Base-by-base conservation (phyloP, 2,797 vertebrate genomes). In the Clamator glandarius region DNA sequence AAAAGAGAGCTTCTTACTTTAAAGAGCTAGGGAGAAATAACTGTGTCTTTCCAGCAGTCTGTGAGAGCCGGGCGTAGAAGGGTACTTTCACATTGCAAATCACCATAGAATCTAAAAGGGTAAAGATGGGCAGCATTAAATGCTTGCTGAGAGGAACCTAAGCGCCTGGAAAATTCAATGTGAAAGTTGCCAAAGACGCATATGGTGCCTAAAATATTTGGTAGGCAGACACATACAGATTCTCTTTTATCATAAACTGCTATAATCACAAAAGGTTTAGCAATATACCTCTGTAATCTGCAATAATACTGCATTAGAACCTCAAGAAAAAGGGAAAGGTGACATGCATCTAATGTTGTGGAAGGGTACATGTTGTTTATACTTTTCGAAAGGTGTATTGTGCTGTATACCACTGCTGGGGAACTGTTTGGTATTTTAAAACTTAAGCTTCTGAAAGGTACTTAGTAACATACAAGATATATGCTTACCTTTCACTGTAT, bases 91-190 rank as follows among this genome's bases (percentile, higher is more conserved):
- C 51, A 48, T 91, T 7, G 3, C 84, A 95, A 73, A 92, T 94
- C 83, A 54, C 92, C 83, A 59, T 76, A 70, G 91, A 92, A 87
- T 76, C 77, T 86, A 86, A 92, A 91, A 93, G 79, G 67, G 28
- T 83, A 64, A 85, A 80, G 67, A 86, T 46, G 73, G 59, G 29
- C 33, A 55, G 76, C 81, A 88, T 94, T 81, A 91, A 93, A 93
- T 81, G 69, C 93, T 92, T 94, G 87, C 94, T 92, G 92, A 84
- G 89, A 92, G 46, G 26, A 90, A n/a, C 3, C 5, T 52, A 76
- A 84, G 52, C 55, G 81, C 66, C 48, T 84, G 55, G 73, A 91
- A 93, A 90, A 93, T 39, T 25, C 35, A 59, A 2, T 26, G 23
- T 63, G 39, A 44, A 89, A 81, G 73, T 73, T 84, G 93, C 84